Conservation (phyloP, 2,888 invertebrate genomes). For the Pyrrhia umbra region DNA sequence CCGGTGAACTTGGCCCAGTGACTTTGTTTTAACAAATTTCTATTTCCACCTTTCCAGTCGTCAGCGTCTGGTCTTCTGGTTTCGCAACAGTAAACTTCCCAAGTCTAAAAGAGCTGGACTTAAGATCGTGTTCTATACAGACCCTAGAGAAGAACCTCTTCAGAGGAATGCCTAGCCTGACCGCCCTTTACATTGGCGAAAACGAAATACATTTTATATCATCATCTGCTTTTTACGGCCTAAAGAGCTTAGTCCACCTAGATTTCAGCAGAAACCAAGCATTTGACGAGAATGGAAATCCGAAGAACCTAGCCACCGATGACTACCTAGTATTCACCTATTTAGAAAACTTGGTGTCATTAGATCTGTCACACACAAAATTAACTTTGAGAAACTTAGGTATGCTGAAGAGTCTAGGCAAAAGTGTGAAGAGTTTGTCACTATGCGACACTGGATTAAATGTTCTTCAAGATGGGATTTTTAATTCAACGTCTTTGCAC, state of each 20-base stretch:
- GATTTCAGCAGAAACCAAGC: slow-evolving; percentile 88
- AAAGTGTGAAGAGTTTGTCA: slow-evolving; percentile 73
- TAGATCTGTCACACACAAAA: slow-evolving; percentile 78
- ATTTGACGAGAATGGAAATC: slow-evolving; percentile 57
- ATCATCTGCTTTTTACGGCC: slow-evolving; percentile 77
- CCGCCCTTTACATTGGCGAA: slow-evolving; percentile 87
- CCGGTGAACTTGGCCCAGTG: too few relatives aligned
- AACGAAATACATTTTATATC: slow-evolving; percentile 86
- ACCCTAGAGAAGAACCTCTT: slow-evolving; percentile 82
- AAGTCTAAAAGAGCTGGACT: slow-evolving; percentile 87
- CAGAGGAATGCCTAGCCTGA: slow-evolving; percentile 81
- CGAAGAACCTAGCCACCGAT: slow-evolving; percentile 62
- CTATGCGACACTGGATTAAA: slow-evolving; percentile 84
- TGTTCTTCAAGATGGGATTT: slow-evolving; percentile 75
- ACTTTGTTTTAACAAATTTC: neutral
- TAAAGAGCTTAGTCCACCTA: slow-evolving; percentile 82
- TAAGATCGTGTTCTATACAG: slow-evolving; percentile 89
- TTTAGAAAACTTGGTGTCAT: slow-evolving; percentile 67
- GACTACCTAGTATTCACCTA: slow-evolving; percentile 58
- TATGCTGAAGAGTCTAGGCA: slow-evolving; percentile 65
- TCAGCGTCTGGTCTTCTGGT: slow-evolving; percentile 72
- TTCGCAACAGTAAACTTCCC: slow-evolving; percentile 73
- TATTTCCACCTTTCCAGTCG: slow-evolving; percentile 12
- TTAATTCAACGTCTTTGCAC: slow-evolving; percentile 81
- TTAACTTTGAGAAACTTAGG: slow-evolving; percentile 64